Evolutionary conservation across 2,888 invertebrate genomes (phyloP), one percentile per base, ranked within the genome.

Genomic region (Psylliodes chrysocephalus): DNA sequence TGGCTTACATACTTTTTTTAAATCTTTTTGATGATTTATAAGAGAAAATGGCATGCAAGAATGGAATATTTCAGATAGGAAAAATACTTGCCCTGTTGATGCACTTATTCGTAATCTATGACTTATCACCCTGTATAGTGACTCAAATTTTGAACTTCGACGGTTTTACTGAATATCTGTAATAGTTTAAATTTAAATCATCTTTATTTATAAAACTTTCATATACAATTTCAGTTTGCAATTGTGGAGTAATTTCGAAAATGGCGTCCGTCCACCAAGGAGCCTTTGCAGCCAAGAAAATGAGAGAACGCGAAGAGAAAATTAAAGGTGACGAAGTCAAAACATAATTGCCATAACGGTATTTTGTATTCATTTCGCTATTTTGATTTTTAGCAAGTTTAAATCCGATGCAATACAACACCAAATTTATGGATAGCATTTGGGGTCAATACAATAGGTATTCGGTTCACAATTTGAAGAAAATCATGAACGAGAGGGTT

Each of bases 361-460:
- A 33, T 33, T 33, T 10, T 33, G 10, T 33, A 25, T 14, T 49
- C 22, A 22, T n/a, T 7, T 15, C 19, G 17, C 10, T 18, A 60
- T 38, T 18, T 33, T 49, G 18, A 42, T 40, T 62, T 70, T 69
- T 66, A 84, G 85, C 30, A 76, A 90, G 91, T 77, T 84, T 88
- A 52, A 86, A 87, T 4, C 92, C 91, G 14, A 82, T 90, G 64
- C 91, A 92, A 78, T 94, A 94, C 83, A 94, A 90, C 82, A 91
- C 91, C 80, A 94, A 93, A 82, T 82, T 93, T 78, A 94, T 94
- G 94, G 93, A 93, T 81, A 92, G 93, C 82, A 93, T 94, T 80
- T 94, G 94, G 94, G 93, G 94, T n/a, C 84, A 90, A 69, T 94
- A 94, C 86, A 94, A 94, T 82, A 89, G 92, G 49, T 93, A 93